These are phyloP conservation scores for Nautilus pompilius DNA, from an alignment of 1,140 invertebrate genomes.

Conservation along the genomic window DNA sequence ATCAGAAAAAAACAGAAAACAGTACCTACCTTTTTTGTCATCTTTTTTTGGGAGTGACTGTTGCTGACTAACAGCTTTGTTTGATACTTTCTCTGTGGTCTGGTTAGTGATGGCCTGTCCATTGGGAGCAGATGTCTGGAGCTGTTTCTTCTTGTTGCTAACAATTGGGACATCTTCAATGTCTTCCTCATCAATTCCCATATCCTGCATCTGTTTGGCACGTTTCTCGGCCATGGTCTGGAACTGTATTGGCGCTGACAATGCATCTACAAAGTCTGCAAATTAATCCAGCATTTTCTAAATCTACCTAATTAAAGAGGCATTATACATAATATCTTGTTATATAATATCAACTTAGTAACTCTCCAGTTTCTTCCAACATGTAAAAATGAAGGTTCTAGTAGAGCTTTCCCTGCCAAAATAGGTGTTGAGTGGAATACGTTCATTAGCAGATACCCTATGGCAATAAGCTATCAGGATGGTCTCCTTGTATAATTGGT, in stretches of 20 bases:
- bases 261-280: conserved; percentile 90
- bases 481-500: no score
- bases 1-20: no score
- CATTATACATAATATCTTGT: neutral
- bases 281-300: no score
- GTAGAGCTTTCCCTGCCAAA: no score
- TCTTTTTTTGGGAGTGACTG: conserved; percentile 11
- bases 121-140: neutral
- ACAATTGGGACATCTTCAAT: conserved; percentile 55
- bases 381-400: neutral
- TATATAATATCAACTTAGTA: neutral
- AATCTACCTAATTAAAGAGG: neutral
- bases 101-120: neutral
- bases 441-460: neutral
- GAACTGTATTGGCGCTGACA: conserved; percentile 93
- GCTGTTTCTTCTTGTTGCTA: conserved; percentile 12
- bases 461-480: no score
- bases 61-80: neutral
- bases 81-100: neutral
- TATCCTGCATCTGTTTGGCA: conserved; percentile 86
- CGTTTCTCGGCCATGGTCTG: conserved; percentile 87
- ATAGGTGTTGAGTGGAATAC: neutral
- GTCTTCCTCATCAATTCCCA: conserved; percentile 70
- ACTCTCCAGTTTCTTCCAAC: no score
- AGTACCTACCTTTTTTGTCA: conserved; percentile 31